Base-by-base conservation (phyloP, 2,113 vertebrate genomes). In the Neodon shergylaensis region DNA sequence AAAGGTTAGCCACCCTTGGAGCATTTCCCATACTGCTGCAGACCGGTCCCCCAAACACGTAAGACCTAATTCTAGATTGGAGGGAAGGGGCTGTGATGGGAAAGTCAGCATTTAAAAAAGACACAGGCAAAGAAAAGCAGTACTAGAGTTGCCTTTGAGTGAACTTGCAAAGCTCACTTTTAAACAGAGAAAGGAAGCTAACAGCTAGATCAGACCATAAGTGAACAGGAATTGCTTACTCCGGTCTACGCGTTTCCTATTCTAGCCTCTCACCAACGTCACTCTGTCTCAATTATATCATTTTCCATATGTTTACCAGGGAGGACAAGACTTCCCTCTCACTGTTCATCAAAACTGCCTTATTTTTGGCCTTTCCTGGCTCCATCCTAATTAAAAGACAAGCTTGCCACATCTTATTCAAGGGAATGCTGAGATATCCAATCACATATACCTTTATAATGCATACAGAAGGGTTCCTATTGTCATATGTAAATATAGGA, bases 291-390 rank as follows among this genome's bases (percentile, higher is more conserved):
- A 74, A 63, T 54, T 81, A 36, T 58, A 78, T 47, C 36, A 13
- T 47, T 79, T 73, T 47, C 28, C 66, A 84, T 54, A 58, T 83
- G 28, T 72, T 74, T 93, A 74, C 36, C 2, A 39, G 39, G 44
- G 70, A 74, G 10, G 8, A 79, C 31, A 72, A 39, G 9, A 68
- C 82, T 47, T 90, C 36, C 86, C 22, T 39, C 42, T 39, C 42
- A 74, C 54, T 61, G 21, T 39, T 94, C 44, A 76, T 78, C 21
- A 73, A 61, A 88, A 92, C 52, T 90, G n/a, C 77, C 68, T 92
- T 78, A 61, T 65, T 94, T 94, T 87, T 81, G 22, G 17, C 9
- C 39, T 26, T 79, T 54, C 1, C 7, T 42, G 54, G 58, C 65
- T 79, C 42, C 24, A 77, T n/a, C 31, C 39, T 28, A 94, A 33